phyloP scores from a whole-genome alignment of 2,797 vertebrate species.

The Pipistrellus nathusii region DNA sequence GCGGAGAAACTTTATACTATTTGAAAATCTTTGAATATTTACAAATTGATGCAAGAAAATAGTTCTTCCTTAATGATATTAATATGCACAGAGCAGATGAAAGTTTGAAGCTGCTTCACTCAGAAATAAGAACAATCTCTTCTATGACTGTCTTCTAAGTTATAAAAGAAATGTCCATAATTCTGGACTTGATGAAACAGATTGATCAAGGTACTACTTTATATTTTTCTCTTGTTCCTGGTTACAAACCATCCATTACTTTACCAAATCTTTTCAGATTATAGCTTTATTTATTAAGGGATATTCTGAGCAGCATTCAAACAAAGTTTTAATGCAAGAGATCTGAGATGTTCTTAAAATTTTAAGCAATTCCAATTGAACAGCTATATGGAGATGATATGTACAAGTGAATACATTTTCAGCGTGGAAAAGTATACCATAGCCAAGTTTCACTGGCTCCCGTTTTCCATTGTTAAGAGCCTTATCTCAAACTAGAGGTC shows the following conservation, averaged over 20 bases:
- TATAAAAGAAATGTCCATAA: conserved; percentile 25
- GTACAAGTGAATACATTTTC: background rate
- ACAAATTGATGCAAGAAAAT: conserved; percentile 35
- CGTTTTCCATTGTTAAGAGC: background rate
- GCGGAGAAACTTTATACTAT: background rate
- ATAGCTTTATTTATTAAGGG: background rate
- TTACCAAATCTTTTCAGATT: background rate
- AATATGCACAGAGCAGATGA: background rate
- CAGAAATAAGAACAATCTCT: background rate
- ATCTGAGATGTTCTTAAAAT: background rate
- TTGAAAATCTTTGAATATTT: conserved; percentile 45
- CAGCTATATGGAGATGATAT: background rate
- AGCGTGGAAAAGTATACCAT: background rate
- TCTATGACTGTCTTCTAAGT: background rate
- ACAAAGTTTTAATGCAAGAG: background rate
- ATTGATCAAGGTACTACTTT: background rate
- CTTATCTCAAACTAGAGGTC: background rate
- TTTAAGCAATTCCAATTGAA: background rate
- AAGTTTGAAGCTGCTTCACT: background rate
- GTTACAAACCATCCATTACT: background rate
- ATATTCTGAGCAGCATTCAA: background rate
- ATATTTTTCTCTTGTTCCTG: background rate
- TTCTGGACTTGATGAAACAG: background rate
- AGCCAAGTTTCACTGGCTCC: background rate
- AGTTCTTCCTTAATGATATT: conserved; percentile 6